A percentile compares a stretch with the other conserved stretches of the same genome.
phyloP scores from a whole-genome alignment of 2,888 invertebrate genomes.

The Caenorhabditis zanzibari region DNA sequence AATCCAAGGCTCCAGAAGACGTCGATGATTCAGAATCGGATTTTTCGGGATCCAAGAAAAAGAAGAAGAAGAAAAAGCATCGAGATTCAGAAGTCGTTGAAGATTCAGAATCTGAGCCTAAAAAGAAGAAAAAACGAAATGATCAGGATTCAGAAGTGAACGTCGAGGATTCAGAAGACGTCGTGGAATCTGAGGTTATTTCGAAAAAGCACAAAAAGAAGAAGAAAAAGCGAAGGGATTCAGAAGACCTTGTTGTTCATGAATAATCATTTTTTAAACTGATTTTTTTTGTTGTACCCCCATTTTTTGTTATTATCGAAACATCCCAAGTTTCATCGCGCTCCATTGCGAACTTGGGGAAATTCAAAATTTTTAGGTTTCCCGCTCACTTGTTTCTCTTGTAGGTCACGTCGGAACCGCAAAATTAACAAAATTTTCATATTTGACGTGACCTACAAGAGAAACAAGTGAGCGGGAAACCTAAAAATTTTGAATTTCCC shows the following conservation, averaged over 20 bases:
- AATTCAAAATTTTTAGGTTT: no score
- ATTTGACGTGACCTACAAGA: no score
- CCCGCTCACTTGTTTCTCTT: no score
- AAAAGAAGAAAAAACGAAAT: no score
- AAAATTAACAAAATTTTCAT: no score
- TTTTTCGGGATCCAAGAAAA: neutral
- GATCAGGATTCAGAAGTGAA: neutral
- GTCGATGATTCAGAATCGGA: neutral
- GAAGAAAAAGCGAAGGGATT: slow-evolving; percentile 3
- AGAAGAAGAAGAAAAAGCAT: slow-evolving; percentile 4
- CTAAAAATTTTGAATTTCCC: no score
- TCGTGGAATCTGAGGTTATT: neutral
- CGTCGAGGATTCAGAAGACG: slow-evolving; percentile 21
- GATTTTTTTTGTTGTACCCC: no score
- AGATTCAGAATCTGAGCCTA: neutral
- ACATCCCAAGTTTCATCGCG: no score
- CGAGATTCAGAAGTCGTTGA: neutral
- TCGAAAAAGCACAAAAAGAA: slow-evolving; percentile 12
- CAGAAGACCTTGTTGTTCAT: neutral
- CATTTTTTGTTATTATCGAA: no score
- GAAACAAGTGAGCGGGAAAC: no score
- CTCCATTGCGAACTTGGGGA: no score
- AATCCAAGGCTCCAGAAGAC: slow-evolving; percentile 2
- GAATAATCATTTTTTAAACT: neutral
- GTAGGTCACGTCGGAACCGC: no score